Conservation (phyloP, 2,113 vertebrate genomes). For the Melozone crissalis region DNA sequence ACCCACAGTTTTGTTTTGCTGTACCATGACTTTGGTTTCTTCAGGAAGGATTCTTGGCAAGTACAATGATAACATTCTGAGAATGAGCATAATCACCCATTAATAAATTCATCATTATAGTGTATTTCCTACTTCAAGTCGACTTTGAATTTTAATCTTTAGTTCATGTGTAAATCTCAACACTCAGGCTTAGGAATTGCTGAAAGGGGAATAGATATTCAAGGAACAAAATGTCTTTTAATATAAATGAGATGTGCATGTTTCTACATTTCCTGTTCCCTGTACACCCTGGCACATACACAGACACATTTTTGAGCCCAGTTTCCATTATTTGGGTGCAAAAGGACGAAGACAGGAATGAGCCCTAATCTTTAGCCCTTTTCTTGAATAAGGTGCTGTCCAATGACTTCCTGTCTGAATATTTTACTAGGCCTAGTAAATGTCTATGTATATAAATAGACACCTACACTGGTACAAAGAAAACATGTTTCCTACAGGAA, state of each 20-base stretch:
- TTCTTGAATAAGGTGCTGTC: not conserved
- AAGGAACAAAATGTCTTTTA: not conserved
- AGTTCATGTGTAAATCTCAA: not conserved
- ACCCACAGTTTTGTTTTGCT: not conserved
- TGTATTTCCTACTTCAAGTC: not conserved
- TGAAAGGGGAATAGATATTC: not conserved
- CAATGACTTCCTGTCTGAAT: not conserved
- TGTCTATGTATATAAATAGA: not conserved
- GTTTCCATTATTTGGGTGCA: not conserved
- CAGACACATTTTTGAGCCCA: not conserved
- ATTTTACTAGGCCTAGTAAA: not conserved
- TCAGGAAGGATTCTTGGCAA: not conserved
- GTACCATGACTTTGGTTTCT: not conserved
- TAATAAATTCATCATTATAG: not conserved
- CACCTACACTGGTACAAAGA: not conserved
- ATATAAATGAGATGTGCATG: not conserved
- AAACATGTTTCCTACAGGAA: not conserved
- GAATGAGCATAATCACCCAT: not conserved
- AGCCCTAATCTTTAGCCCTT: not conserved
- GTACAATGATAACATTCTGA: not conserved
- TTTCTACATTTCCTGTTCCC: not conserved
- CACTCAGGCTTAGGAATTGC: not conserved
- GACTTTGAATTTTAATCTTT: not conserved
- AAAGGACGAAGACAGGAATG: not conserved
- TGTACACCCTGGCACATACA: not conserved